phyloP scores from a whole-genome alignment of 2,888 invertebrate species.

The Drosophila paranaensis region DNA sequence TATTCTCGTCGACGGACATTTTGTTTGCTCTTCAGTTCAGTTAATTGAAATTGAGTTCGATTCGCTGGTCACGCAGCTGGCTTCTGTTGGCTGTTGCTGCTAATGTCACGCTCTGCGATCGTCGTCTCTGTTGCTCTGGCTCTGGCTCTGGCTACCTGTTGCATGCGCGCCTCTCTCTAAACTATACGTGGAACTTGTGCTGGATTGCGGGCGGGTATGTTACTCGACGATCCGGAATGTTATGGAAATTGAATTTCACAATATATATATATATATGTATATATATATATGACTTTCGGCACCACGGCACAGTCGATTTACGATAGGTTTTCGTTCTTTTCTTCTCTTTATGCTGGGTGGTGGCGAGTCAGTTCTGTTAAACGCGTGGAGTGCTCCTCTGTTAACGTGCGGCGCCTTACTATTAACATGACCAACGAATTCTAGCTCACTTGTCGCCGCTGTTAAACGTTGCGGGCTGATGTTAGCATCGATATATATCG shows the following conservation, averaged over 20 bases:
- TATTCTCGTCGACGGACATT: slow-evolving; percentile 59
- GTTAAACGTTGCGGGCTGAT: neutral
- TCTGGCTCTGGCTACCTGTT: slow-evolving; percentile 34
- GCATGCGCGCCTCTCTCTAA: slow-evolving; percentile 8
- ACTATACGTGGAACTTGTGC: slow-evolving; percentile 20
- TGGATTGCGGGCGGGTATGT: neutral
- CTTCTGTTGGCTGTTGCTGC: slow-evolving; percentile 21
- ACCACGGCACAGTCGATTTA: slow-evolving; percentile 31
- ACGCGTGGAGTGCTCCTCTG: slow-evolving; percentile 5
- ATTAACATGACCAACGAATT: neutral
- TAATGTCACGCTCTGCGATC: slow-evolving; percentile 32
- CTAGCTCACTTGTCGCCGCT: neutral
- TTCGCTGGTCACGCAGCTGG: neutral
- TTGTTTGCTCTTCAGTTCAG: neutral
- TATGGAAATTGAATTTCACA: slow-evolving; percentile 17
- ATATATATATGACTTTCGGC: neutral
- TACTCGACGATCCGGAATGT: neutral
- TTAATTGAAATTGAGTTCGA: neutral
- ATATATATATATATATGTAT: neutral
- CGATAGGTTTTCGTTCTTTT: slow-evolving; percentile 14
- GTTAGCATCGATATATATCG: neutral
- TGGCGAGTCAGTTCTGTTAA: slow-evolving; percentile 17
- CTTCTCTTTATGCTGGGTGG: slow-evolving; percentile 3
- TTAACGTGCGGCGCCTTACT: slow-evolving; percentile 9
- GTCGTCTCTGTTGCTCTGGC: neutral